Conservation (phyloP, 2,113 vertebrate species). For the Todiramphus chloris region DNA sequence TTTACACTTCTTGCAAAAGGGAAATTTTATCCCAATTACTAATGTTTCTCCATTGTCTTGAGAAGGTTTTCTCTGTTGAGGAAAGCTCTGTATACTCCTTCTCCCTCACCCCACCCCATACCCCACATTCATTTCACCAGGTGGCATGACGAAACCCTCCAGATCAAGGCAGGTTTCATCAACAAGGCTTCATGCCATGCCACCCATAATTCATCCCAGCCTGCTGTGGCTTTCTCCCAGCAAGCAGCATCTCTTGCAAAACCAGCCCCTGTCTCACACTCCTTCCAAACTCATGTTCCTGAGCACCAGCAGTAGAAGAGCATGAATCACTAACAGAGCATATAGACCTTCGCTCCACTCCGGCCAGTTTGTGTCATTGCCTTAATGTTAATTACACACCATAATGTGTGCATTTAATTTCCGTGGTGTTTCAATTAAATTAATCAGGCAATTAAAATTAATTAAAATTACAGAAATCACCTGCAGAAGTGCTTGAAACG, state of each 20-base stretch:
- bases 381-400: slow-evolving; percentile 53
- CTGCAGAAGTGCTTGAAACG: slow-evolving; percentile 36
- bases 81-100: slow-evolving; percentile 21
- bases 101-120: slow-evolving; percentile 49
- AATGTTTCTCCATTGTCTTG: not conserved
- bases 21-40: not conserved
- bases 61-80: slow-evolving; percentile 27
- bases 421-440: slow-evolving; percentile 73
- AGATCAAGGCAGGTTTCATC: slow-evolving; percentile 66
- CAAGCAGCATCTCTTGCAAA: slow-evolving; percentile 54
- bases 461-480: slow-evolving; percentile 72
- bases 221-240: slow-evolving; percentile 58
- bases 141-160: slow-evolving; percentile 58
- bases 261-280: slow-evolving; percentile 46
- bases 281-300: slow-evolving; percentile 16
- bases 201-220: slow-evolving; percentile 51
- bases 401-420: slow-evolving; percentile 65
- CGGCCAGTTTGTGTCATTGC: slow-evolving; percentile 52
- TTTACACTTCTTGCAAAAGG: slow-evolving; percentile 4
- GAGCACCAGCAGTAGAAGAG: not conserved
- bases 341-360: slow-evolving; percentile 48
- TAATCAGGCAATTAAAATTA: slow-evolving; percentile 75
- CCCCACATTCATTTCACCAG: slow-evolving; percentile 54
- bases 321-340: slow-evolving; percentile 34
- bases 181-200: slow-evolving; percentile 61